Evolutionary conservation across 2,888 invertebrate species (phyloP), one percentile per base, ranked within the genome.

Genomic region (Liopterus haemorrhoidalis): DNA sequence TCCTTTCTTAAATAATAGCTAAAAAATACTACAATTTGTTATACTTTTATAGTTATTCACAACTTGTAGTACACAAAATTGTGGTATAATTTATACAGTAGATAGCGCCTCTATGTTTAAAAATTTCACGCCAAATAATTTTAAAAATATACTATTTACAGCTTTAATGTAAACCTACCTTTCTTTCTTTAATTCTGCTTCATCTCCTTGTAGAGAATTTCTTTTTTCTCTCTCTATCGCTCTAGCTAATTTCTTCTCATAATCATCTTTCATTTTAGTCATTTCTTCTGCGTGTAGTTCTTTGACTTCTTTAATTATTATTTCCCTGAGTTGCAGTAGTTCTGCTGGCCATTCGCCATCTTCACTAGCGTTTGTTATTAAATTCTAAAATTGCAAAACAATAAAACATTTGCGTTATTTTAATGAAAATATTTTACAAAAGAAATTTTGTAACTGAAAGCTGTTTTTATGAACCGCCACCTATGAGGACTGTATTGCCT

Each of bases 341-440:
- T 87, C 86, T 48, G 78, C 67, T 27, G 86, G 85, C 83, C 85
- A 85, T 74, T 82, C 79, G 64, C 81, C 77, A 60, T 81, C 81
- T 41, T 79, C 79, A 49, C 76, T 73, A 16, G 84, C 81, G 58
- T 78, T 79, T 5, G 75, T 73, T 53, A 84, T 72, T 58, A 86
- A 68, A 59, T 81, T 79, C 86, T 86, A 66, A 15, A 47, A n/a
- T n/a, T n/a, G n/a, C 9, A 15, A 30, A 38, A 21, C 11, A 41
- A 35, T 25, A 32, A 41, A 11, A 12, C 32, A 39, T 46, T 46
- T 36, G 41, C 37, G 33, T 43, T 31, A 19, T 36, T 33, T 39
- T 25, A 30, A 33, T 27, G 30, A 24, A 40, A 36, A 47, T 41
- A 35, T 24, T 24, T 30, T 6, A 6, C 6, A 30, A 30, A 6